A percentile compares a stretch with the other conserved stretches of the same genome.
Evolutionary conservation across 2,888 invertebrate genomes (phyloP).

Genomic region (Synanthedon formicaeformis): DNA sequence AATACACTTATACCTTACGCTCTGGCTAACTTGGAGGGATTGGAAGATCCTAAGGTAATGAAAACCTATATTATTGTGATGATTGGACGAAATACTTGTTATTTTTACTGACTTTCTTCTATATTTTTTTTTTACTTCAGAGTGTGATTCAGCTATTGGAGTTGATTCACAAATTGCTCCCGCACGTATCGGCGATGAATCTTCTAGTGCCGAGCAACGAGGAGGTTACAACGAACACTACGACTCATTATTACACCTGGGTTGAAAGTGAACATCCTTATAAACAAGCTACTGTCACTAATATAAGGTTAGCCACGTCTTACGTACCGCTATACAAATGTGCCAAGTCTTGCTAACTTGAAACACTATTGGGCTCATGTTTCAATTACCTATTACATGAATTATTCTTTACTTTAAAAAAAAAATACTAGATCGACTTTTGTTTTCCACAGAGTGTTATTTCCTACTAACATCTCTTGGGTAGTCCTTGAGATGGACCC

Average conservation of each 20-base stretch:
- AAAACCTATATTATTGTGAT: not conserved
- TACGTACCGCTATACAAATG: too few species aligned
- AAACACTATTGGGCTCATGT: too few species aligned
- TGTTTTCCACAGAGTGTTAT: slow-evolving; percentile 75
- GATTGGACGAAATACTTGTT: not conserved
- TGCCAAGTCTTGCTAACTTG: too few species aligned
- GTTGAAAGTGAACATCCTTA: slow-evolving; percentile 98
- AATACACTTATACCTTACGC: slow-evolving; percentile 86
- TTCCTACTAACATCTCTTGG: slow-evolving; percentile 91
- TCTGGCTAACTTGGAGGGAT: slow-evolving; percentile 85
- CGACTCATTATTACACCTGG: slow-evolving; percentile 89
- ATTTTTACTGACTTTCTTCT: too few species aligned
- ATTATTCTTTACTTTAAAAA: too few species aligned
- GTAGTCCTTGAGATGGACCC: slow-evolving; percentile 94
- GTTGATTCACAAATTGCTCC: slow-evolving; percentile 88
- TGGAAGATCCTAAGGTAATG: slow-evolving; percentile 83
- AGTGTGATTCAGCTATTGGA: slow-evolving; percentile 88
- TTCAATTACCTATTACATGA: too few species aligned
- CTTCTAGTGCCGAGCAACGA: slow-evolving; percentile 60
- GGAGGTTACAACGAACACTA: slow-evolving; percentile 65
- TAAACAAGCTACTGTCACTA: slow-evolving; percentile 86
- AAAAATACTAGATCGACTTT: too few species aligned
- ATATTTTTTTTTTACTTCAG: slow-evolving; percentile 47
- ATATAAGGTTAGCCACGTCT: slow-evolving; percentile 73
- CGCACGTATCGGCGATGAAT: slow-evolving; percentile 89